Evolutionary conservation across 1,140 invertebrate genomes (phyloP), one percentile per base, ranked within the genome.

Genomic region (Drosophila ogumai): DNA sequence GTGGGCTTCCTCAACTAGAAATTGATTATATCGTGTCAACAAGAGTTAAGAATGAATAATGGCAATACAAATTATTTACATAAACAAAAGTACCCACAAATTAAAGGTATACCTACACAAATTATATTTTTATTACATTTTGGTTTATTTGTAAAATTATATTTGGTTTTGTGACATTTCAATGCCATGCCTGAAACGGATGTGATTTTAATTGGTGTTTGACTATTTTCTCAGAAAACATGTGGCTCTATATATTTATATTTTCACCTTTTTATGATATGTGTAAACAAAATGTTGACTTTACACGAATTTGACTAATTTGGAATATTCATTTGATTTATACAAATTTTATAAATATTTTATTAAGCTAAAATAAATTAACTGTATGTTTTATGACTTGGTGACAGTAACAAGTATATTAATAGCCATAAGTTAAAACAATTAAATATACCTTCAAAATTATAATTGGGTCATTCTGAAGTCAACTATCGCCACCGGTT

Each of bases 401-500:
- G 0, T 19, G 32, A 31, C 17, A 22, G n/a, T 49, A 5, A 3
- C 44, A 46, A 46, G 19, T 46, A 46, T 13, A 9, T 12, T 17
- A 17, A 3, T 12, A 5, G 6, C 2, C 28, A 32, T 12, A 31
- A 31, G 17, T 10, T 50, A n/a, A n/a, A n/a, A 10, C 31, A 19
- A 17, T 52, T 36, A 36, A 22, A 22, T 15, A 66, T 36, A n/a
- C 13, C 10, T 34, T 19, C 10, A 36, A 31, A 49, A 41, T 17
- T 34, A 4, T 12, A 74, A 40, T 22, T 36, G 10, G 25, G 46
- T 28, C 25, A 32, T 34, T 38, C 15, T 32, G 0, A 41, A 17
- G 32, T 47, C 22, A 17, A 38, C 19, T 82, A 88, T 77, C 59
- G 28, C 12, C 12, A 43, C 32, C 34, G 25, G 8, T 43, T 40